phyloP scores from a whole-genome alignment of 2,888 invertebrate genomes.

The Andrena minutula region DNA sequence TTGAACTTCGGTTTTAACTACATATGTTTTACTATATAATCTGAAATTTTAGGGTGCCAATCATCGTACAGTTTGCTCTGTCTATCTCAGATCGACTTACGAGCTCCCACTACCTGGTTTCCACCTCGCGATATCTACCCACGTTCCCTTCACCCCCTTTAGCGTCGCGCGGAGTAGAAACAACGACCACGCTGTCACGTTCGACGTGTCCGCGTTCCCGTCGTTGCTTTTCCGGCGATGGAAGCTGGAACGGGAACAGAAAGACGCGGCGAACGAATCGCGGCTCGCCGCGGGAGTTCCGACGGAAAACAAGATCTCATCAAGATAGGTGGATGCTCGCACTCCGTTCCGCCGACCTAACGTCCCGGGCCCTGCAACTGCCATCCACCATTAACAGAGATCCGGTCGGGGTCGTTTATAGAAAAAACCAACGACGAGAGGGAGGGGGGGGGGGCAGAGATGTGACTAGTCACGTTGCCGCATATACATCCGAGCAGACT shows the following conservation, averaged over 20 bases:
- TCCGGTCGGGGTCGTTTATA: slow-evolving; percentile 54
- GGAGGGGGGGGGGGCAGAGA: slow-evolving; percentile 58
- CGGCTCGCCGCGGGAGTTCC: slow-evolving; percentile 77
- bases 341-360: slow-evolving; percentile 76
- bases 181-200: background rate
- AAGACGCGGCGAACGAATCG: slow-evolving; percentile 79
- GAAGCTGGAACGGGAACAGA: slow-evolving; percentile 67
- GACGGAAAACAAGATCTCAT: slow-evolving; percentile 84
- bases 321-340: slow-evolving; percentile 82
- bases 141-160: too few species aligned
- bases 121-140: too few species aligned
- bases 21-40: too few species aligned
- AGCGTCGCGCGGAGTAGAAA: too few species aligned
- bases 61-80: too few species aligned
- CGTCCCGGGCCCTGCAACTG: slow-evolving; percentile 74
- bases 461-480: slow-evolving; percentile 71
- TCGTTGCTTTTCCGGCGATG: slow-evolving; percentile 74
- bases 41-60: too few species aligned
- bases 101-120: too few species aligned
- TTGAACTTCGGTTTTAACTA: too few species aligned
- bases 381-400: slow-evolving; percentile 79
- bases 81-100: too few species aligned
- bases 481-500: slow-evolving; percentile 31
- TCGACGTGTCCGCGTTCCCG: slow-evolving; percentile 2
- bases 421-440: slow-evolving; percentile 37